Conservation (phyloP, 1,140 invertebrate genomes). For the Alviniconcha marisindica region DNA sequence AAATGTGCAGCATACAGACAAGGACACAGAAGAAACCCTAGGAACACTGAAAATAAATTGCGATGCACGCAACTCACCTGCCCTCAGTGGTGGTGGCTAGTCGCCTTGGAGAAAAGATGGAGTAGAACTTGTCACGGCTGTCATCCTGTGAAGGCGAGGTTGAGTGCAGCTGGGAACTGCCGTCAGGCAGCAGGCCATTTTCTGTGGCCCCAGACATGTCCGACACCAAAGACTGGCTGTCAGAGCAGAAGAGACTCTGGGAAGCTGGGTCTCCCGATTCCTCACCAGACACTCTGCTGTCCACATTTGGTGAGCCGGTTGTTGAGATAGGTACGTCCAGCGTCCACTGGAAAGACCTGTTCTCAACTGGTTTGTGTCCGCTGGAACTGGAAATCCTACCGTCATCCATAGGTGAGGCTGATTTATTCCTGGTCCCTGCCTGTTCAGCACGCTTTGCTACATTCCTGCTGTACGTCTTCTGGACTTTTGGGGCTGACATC, state of each 20-base stretch:
- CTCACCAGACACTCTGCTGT: neutral
- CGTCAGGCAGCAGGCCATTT: neutral
- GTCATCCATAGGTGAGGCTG: too few relatives aligned
- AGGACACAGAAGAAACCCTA: too few relatives aligned
- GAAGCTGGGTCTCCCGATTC: neutral
- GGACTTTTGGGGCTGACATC: neutral
- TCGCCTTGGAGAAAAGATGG: conserved; percentile 13
- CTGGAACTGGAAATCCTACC: too few relatives aligned
- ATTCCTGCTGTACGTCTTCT: conserved; percentile 26
- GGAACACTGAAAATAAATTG: too few relatives aligned
- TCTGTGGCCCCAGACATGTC: neutral
- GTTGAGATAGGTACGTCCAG: too few relatives aligned
- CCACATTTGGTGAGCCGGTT: neutral
- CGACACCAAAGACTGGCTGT: conserved; percentile 8
- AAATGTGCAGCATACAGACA: too few relatives aligned
- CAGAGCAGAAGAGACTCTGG: conserved; percentile 16
- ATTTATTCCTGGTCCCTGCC: too few relatives aligned
- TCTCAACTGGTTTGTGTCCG: too few relatives aligned
- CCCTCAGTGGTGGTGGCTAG: neutral
- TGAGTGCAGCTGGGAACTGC: neutral
- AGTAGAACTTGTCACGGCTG: conserved; percentile 1
- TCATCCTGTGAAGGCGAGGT: neutral
- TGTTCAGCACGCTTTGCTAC: too few relatives aligned
- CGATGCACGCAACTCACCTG: neutral
- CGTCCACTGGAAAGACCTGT: too few relatives aligned